phyloP scores from a whole-genome alignment of 1,140 invertebrate genomes.

The Drosophila funebris region DNA sequence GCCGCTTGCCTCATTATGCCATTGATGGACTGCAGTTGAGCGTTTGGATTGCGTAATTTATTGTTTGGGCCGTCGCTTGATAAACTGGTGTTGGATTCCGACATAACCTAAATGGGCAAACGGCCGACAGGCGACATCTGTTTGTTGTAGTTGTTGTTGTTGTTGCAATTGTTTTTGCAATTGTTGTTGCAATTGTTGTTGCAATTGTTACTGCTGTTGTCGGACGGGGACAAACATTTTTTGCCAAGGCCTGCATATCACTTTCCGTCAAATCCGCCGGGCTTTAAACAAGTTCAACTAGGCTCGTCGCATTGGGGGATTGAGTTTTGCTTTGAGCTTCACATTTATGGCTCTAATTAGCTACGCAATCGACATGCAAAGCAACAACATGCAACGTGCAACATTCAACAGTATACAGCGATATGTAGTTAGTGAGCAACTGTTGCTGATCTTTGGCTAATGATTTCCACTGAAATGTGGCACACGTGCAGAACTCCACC shows the following conservation, averaged over 20 bases:
- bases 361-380: slow-evolving; percentile 76
- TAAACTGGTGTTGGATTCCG: slow-evolving; percentile 77
- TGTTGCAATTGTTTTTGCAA: slow-evolving; percentile 21
- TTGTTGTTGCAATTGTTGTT: slow-evolving; percentile 40
- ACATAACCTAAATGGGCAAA: slow-evolving; percentile 71
- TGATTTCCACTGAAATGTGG: slow-evolving; percentile 41
- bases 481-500: slow-evolving; percentile 51
- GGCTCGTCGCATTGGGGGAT: slow-evolving; percentile 32
- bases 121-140: slow-evolving; percentile 55
- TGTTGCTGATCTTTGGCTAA: slow-evolving; percentile 38
- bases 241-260: slow-evolving; percentile 79
- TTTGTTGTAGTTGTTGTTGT: slow-evolving; percentile 32
- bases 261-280: slow-evolving; percentile 72
- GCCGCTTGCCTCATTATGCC: slow-evolving; percentile 77
- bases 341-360: slow-evolving; percentile 79
- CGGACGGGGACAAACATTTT: slow-evolving; percentile 62
- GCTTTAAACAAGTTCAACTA: slow-evolving; percentile 47
- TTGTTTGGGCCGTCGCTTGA: slow-evolving; percentile 79
- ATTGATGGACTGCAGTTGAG: slow-evolving; percentile 83
- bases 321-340: slow-evolving; percentile 21
- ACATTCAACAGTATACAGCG: background rate
- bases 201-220: no score
- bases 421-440: slow-evolving; percentile 7
- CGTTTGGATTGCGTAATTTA: slow-evolving; percentile 83
- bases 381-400: slow-evolving; percentile 3